A percentile compares a stretch with the other conserved stretches of the same genome.
These are phyloP conservation scores for Decapterus maruadsi DNA, from an alignment of 2,797 vertebrate genomes.

Conservation along the genomic window DNA sequence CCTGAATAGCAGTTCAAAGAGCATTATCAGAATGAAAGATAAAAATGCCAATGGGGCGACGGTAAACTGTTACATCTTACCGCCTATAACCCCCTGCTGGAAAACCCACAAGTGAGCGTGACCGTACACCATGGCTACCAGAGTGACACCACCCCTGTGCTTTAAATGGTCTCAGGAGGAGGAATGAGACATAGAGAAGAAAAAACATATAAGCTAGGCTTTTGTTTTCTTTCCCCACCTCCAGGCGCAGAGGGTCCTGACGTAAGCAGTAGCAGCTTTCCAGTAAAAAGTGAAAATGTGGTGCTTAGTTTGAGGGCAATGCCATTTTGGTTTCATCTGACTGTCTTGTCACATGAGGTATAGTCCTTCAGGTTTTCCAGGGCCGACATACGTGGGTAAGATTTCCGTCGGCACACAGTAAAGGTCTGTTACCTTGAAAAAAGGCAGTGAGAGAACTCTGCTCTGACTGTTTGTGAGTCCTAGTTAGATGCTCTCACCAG, in stretches of 20 bases:
- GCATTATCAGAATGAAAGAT: slow-evolving; percentile 30
- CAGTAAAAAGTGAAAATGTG: slow-evolving; percentile 38
- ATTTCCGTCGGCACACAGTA: not conserved
- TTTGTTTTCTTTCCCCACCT: slow-evolving; percentile 18
- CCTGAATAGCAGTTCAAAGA: slow-evolving; percentile 48
- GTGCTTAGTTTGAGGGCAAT: slow-evolving; percentile 9
- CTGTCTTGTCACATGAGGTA: slow-evolving; percentile 7
- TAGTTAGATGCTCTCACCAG: not conserved
- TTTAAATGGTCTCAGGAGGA: slow-evolving; percentile 22
- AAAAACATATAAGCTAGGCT: slow-evolving; percentile 1
- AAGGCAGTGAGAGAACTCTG: not conserved
- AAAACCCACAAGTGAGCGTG: slow-evolving; percentile 36
- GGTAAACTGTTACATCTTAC: slow-evolving; percentile 25
- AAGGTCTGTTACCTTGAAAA: slow-evolving; percentile 30
- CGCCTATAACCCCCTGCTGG: slow-evolving; percentile 8
- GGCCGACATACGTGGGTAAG: slow-evolving; percentile 5
- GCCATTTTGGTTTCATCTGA: not conserved
- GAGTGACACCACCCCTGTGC: slow-evolving; percentile 24
- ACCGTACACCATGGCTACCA: slow-evolving; percentile 23
- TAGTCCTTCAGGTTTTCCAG: not conserved
- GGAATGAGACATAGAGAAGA: slow-evolving; percentile 27
- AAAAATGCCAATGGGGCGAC: slow-evolving; percentile 27
- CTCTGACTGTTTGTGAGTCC: not conserved
- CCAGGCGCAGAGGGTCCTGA: slow-evolving; percentile 10
- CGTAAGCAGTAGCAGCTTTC: slow-evolving; percentile 3